phyloP scores from a whole-genome alignment of 1,140 invertebrate genomes.

The Eurosta solidaginis region DNA sequence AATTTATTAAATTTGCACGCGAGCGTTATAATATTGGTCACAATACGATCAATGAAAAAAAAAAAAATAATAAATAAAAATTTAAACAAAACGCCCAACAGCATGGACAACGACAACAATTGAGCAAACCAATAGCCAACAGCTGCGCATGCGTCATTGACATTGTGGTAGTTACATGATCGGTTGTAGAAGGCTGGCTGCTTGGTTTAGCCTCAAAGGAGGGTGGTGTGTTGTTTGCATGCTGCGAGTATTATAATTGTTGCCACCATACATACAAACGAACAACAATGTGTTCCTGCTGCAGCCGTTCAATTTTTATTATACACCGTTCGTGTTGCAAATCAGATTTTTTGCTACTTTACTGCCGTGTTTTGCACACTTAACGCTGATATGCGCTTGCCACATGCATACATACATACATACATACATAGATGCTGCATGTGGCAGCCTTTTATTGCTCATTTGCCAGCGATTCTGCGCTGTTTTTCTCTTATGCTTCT shows the following conservation, averaged over 20 bases:
- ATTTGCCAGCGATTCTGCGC: neutral
- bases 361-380: neutral
- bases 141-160: slow-evolving; percentile 21
- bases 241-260: neutral
- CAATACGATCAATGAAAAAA: neutral
- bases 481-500: neutral
- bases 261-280: neutral
- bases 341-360: slow-evolving; percentile 13
- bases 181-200: too few relatives aligned
- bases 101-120: too few relatives aligned
- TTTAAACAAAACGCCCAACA: too few relatives aligned
- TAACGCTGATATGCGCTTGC: neutral
- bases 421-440: neutral
- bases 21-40: neutral
- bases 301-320: neutral
- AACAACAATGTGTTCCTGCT: neutral
- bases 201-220: too few relatives aligned
- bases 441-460: slow-evolving; percentile 3
- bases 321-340: slow-evolving; percentile 1
- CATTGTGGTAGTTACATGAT: neutral
- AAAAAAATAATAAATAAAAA: too few relatives aligned
- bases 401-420: neutral
- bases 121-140: neutral
- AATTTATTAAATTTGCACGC: slow-evolving; percentile 28
- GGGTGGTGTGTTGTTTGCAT: neutral